These are phyloP conservation scores for Seriola aureovittata DNA, from an alignment of 2,113 vertebrate species.

Conservation along the genomic window DNA sequence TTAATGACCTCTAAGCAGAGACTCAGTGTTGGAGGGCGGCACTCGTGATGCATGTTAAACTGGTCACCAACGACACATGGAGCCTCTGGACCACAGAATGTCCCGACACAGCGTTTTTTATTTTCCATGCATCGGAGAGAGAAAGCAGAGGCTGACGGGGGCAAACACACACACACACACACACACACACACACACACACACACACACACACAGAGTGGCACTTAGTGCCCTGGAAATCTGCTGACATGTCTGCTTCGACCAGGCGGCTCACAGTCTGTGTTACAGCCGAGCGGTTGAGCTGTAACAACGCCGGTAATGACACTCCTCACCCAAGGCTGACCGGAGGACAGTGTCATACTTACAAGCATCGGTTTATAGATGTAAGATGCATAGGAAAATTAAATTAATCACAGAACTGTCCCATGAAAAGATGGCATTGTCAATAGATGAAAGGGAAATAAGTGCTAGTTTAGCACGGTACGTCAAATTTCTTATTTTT, in stretches of 20 bases:
- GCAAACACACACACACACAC: slow-evolving; percentile 58
- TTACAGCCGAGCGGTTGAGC: slow-evolving; percentile 55
- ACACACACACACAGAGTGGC: slow-evolving; percentile 59
- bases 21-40: slow-evolving; percentile 10
- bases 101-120: slow-evolving; percentile 78
- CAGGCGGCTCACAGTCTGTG: slow-evolving; percentile 70
- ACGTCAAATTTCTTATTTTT: neutral
- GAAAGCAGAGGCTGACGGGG: slow-evolving; percentile 70
- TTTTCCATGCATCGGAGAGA: slow-evolving; percentile 72
- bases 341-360: slow-evolving; percentile 48
- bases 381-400: slow-evolving; percentile 37
- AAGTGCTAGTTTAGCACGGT: neutral
- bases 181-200: slow-evolving; percentile 60
- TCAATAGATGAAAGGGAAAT: slow-evolving; percentile 29
- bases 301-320: slow-evolving; percentile 59
- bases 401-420: slow-evolving; percentile 37
- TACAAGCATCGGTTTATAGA: slow-evolving; percentile 27
- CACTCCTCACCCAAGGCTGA: slow-evolving; percentile 66
- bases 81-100: slow-evolving; percentile 74
- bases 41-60: slow-evolving; percentile 59
- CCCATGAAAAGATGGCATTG: slow-evolving; percentile 39
- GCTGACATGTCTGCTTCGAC: slow-evolving; percentile 75
- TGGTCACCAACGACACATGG: slow-evolving; percentile 39
- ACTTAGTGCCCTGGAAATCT: slow-evolving; percentile 71
- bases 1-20: slow-evolving; percentile 41